These are phyloP conservation scores for Drosophila guanche DNA, from an alignment of 1,140 invertebrate genomes.

Conservation along the genomic window DNA sequence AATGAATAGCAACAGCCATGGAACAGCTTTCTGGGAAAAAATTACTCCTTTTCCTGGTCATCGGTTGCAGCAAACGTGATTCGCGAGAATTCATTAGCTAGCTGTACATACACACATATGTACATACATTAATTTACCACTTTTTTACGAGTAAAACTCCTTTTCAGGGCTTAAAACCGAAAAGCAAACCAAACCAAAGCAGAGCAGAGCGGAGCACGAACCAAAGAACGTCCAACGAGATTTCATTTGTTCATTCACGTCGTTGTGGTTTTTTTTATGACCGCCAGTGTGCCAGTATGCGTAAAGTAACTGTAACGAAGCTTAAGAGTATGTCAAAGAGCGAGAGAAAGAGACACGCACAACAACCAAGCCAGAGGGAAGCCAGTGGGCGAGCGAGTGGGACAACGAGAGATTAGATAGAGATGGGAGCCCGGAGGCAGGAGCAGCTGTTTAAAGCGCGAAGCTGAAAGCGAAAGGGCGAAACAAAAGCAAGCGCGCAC, in stretches of 20 bases:
- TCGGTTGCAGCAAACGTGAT: too few relatives aligned
- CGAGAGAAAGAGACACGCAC: slow-evolving; percentile 6
- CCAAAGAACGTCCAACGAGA: slow-evolving; percentile 39
- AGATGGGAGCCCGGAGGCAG: neutral
- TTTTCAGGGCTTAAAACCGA: too few relatives aligned
- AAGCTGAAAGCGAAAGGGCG: slow-evolving; percentile 73
- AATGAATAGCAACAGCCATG: too few relatives aligned
- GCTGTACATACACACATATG: neutral
- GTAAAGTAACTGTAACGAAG: slow-evolving; percentile 75
- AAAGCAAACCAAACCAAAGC: too few relatives aligned
- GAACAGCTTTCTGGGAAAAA: too few relatives aligned
- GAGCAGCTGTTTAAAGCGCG: slow-evolving; percentile 74
- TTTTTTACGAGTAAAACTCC: too few relatives aligned
- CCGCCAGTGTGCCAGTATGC: slow-evolving; percentile 61
- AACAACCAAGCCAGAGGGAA: slow-evolving; percentile 3
- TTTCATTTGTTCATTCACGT: slow-evolving; percentile 32
- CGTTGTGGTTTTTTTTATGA: slow-evolving; percentile 70
- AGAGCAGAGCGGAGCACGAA: neutral
- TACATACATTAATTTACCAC: neutral
- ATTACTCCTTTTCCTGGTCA: too few relatives aligned
- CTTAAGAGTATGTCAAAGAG: slow-evolving; percentile 39
- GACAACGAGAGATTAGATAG: neutral
- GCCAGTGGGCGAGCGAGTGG: slow-evolving; percentile 1
- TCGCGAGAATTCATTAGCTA: too few relatives aligned
- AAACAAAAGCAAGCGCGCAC: slow-evolving; percentile 50